Evolutionary conservation across 2,888 invertebrate species (phyloP), one percentile per base, ranked within the genome.

Genomic region (Bombylius major): DNA sequence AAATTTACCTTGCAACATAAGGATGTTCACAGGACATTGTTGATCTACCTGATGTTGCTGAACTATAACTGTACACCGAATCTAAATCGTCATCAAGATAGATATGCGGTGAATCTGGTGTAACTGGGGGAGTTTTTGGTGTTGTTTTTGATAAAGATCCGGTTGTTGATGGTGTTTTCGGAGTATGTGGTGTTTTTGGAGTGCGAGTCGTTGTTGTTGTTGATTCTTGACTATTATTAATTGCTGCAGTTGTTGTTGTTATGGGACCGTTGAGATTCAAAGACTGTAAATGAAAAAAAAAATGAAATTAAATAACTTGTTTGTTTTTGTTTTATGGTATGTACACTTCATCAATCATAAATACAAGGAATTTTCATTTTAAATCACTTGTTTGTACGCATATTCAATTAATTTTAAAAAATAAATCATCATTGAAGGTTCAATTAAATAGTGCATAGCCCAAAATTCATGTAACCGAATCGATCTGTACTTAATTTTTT

Each of bases 41-140:
- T 14, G 88, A 86, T 53, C 86, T 86, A 60, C 86, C 85, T 58
- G 87, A 87, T 64, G 87, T 87, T 61, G 82, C 82, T 71, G 88
- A 88, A 59, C 86, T 86, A 69, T 84, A 86, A 69, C 89, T 89
- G 67, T 83, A 83, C 59, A 89, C 75, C 58, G 89, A 89, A 65
- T 88, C 89, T 66, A 77, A 72, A 77, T 89, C 88, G 75, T 83
- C 83, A 63, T 82, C 82, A 64, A 80, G 68, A 61, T 72, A 74
- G 68, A 77, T 76, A 62, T 76, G 65, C 55, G 71, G 67, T 55
- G 81, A 78, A 66, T 82, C 82, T 23, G 79, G 83, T 57, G 81
- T 81, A 59, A 79, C 82, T 62, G 80, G 82, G 61, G 79, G 81
- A 60, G 82, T 82, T 65, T 78, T 77, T 48, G 80, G 80, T 52